These are phyloP conservation scores for Xylophagus ater DNA, from an alignment of 2,888 invertebrate species.

Conservation along the genomic window DNA sequence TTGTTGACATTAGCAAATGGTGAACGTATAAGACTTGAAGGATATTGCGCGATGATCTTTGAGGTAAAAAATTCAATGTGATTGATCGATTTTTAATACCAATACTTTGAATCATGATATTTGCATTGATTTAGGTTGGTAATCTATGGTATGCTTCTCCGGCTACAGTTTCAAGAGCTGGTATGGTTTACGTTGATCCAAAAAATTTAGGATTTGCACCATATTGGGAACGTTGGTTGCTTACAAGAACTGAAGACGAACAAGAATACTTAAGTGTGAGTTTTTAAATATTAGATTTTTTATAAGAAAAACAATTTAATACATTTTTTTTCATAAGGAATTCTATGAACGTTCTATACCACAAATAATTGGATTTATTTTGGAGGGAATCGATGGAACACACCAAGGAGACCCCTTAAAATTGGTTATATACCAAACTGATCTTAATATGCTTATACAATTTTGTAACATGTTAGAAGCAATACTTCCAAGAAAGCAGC, in stretches of 20 bases:
- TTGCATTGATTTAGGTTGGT: conserved; percentile 49
- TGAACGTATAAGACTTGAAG: conserved; percentile 71
- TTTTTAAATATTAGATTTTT: too few species aligned
- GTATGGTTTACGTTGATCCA: conserved; percentile 90
- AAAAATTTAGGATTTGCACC: conserved; percentile 80
- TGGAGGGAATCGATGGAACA: conserved; percentile 62
- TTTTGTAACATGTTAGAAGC: conserved; percentile 71
- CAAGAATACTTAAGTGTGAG: conserved; percentile 39
- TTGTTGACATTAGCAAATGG: conserved; percentile 83
- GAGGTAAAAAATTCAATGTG: conserved; percentile 45
- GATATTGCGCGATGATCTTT: conserved; percentile 72
- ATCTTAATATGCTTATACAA: conserved; percentile 78
- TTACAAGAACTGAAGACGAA: conserved; percentile 43
- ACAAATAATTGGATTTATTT: conserved; percentile 39
- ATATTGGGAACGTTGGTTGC: conserved; percentile 76
- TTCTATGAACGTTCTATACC: background rate
- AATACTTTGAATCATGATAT: conserved; percentile 5
- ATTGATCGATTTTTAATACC: conserved; percentile 15
- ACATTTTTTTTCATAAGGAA: background rate
- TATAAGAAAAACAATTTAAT: conserved; percentile 19
- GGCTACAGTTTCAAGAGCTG: conserved; percentile 83
- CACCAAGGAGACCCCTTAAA: conserved; percentile 62
- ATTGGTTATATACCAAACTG: conserved; percentile 73
- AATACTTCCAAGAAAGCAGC: conserved; percentile 41
- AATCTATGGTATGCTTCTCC: conserved; percentile 85